A percentile compares a stretch with the other conserved stretches of the same genome.
These are phyloP conservation scores for Vimba vimba DNA, from an alignment of 2,113 vertebrate genomes.

Conservation along the genomic window DNA sequence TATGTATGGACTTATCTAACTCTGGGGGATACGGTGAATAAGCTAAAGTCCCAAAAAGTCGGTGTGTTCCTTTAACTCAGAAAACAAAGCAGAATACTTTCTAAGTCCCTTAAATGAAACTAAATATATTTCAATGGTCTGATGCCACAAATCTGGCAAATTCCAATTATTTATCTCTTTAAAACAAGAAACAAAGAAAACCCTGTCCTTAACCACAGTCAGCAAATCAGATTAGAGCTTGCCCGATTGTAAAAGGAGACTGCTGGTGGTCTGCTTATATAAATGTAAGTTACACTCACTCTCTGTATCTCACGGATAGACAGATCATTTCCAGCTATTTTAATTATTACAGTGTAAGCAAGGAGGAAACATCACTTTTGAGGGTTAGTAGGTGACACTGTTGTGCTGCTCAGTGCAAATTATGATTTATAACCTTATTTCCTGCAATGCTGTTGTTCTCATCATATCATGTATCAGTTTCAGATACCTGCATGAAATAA, in stretches of 20 bases:
- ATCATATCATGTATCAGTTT: neutral
- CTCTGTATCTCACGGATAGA: neutral
- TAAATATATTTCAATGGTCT: neutral
- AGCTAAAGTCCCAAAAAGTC: too few relatives aligned
- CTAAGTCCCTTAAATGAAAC: neutral
- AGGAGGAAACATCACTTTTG: neutral
- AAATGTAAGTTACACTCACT: neutral
- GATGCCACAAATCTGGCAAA: neutral
- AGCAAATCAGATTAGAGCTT: neutral
- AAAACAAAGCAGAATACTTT: neutral
- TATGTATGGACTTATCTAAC: too few relatives aligned
- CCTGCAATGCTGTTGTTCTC: neutral
- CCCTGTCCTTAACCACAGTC: neutral
- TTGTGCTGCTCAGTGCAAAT: neutral
- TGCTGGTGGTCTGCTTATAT: neutral
- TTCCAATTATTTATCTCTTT: neutral
- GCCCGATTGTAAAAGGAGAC: neutral
- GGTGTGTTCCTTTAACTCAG: neutral
- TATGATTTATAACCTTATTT: slow-evolving; percentile 16
- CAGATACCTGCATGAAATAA: neutral
- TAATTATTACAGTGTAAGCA: slow-evolving; percentile 1
- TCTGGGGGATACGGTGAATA: too few relatives aligned
- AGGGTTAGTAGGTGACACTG: neutral
- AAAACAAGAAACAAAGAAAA: neutral
- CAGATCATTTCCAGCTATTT: neutral